Percentiles rank a stretch among this genome's conserved stretches.
These are phyloP conservation scores for Acropora yongei DNA, from an alignment of 64 coral and sea anemone species.

Conservation along the genomic window DNA sequence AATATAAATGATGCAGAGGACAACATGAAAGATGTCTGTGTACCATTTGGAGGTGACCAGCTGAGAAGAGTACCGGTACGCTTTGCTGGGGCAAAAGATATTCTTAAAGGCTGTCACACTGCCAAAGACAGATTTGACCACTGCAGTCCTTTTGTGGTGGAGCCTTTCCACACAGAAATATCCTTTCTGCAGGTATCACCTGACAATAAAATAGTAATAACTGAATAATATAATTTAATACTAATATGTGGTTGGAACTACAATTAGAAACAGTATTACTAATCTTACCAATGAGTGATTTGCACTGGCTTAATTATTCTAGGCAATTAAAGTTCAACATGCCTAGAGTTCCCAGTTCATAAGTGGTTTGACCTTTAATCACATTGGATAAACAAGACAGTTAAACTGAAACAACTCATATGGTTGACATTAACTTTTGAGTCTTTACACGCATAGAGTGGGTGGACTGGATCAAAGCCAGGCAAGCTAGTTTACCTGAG, in stretches of 20 bases:
- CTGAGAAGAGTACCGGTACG: constrained; percentile 26
- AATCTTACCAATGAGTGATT: too few relatives aligned
- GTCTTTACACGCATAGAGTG: too few relatives aligned
- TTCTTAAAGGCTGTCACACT: constrained; percentile 47
- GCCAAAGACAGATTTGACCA: constrained; percentile 68
- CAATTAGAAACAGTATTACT: background rate
- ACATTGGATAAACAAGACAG: too few relatives aligned
- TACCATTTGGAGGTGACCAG: constrained; percentile 51
- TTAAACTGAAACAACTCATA: too few relatives aligned
- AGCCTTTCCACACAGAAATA: constrained; percentile 46
- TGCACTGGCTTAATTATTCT: too few relatives aligned
- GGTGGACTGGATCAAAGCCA: too few relatives aligned
- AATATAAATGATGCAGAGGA: constrained; percentile 10
- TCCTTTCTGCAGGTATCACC: constrained; percentile 48
- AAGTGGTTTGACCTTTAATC: too few relatives aligned
- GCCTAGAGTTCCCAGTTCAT: too few relatives aligned
- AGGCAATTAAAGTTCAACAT: too few relatives aligned
- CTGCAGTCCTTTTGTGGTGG: constrained; percentile 50
- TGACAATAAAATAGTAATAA: background rate
- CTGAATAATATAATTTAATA: background rate
- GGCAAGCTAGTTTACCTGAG: too few relatives aligned
- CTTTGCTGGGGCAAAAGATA: constrained; percentile 67
- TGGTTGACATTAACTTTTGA: too few relatives aligned
- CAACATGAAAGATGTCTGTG: constrained; percentile 26
- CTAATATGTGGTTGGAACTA: background rate